These are phyloP conservation scores for Capromys pilorides DNA, from an alignment of 2,797 vertebrate species.

Conservation along the genomic window DNA sequence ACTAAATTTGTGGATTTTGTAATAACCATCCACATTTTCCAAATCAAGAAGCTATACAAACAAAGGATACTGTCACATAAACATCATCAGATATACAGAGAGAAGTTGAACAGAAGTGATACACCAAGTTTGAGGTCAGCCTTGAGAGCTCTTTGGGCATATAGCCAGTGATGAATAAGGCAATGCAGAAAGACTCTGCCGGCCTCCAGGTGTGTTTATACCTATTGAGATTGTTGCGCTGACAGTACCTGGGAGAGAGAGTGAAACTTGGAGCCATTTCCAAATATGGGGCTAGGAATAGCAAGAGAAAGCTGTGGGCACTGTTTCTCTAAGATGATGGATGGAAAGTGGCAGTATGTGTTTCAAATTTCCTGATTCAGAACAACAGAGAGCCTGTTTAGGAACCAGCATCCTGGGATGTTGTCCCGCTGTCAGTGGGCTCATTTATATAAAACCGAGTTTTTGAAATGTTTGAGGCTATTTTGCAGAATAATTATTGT, in stretches of 20 bases:
- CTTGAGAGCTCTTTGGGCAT: not conserved
- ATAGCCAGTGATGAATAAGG: not conserved
- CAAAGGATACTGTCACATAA: slow-evolving; percentile 16
- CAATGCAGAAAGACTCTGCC: not conserved
- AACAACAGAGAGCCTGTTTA: not conserved
- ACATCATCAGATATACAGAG: slow-evolving; percentile 45
- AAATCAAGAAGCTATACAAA: not conserved
- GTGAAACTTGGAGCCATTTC: not conserved
- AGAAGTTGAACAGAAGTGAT: slow-evolving; percentile 16
- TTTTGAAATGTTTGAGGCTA: not conserved
- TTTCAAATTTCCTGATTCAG: not conserved
- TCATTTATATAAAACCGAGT: slow-evolving; percentile 16
- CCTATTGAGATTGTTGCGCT: not conserved
- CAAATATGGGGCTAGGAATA: slow-evolving; percentile 32
- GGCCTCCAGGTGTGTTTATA: slow-evolving; percentile 41
- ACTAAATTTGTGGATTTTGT: slow-evolving; percentile 18
- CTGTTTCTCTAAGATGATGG: not conserved
- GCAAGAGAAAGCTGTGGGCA: slow-evolving; percentile 17
- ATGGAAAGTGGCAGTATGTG: slow-evolving; percentile 5
- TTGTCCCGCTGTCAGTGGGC: not conserved
- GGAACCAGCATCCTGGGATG: not conserved
- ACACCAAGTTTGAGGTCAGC: not conserved
- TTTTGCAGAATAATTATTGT: not conserved
- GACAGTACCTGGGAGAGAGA: not conserved
- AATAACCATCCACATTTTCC: slow-evolving; percentile 38